Evolutionary conservation across 2,113 vertebrate genomes (phyloP).

Genomic region (Rhabdomys dilectus): DNA sequence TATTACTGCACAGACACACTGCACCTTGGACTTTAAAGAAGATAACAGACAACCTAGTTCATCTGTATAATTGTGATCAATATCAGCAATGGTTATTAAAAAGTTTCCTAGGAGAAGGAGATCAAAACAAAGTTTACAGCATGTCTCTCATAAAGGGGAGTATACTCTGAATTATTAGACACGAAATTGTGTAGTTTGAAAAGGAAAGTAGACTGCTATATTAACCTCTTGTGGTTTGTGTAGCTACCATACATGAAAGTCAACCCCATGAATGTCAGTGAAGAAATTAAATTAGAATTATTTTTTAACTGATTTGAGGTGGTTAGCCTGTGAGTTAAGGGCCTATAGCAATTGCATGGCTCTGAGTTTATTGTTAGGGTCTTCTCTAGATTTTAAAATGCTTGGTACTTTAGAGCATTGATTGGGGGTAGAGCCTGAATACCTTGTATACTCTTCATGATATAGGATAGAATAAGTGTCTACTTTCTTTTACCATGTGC

Average conservation of each 20-base stretch:
- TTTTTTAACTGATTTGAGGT: too few species aligned
- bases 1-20: not conserved
- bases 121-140: not conserved
- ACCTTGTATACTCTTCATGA: not conserved
- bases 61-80: not conserved
- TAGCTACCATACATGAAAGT: not conserved
- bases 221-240: not conserved
- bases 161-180: not conserved
- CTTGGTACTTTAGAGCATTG: not conserved
- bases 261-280: too few species aligned
- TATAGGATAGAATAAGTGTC: not conserved
- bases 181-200: not conserved
- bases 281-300: too few species aligned
- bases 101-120: not conserved
- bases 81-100: not conserved
- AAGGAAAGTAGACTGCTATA: not conserved
- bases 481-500: not conserved
- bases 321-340: too few species aligned
- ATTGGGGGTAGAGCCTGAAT: not conserved
- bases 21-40: not conserved
- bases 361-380: too few species aligned
- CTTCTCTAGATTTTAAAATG: too few species aligned
- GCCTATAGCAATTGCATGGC: too few species aligned
- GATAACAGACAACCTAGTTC: too few species aligned
- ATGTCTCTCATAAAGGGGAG: not conserved